phyloP scores from a whole-genome alignment of 1,140 invertebrate species.

The Sminthurinus signatus region DNA sequence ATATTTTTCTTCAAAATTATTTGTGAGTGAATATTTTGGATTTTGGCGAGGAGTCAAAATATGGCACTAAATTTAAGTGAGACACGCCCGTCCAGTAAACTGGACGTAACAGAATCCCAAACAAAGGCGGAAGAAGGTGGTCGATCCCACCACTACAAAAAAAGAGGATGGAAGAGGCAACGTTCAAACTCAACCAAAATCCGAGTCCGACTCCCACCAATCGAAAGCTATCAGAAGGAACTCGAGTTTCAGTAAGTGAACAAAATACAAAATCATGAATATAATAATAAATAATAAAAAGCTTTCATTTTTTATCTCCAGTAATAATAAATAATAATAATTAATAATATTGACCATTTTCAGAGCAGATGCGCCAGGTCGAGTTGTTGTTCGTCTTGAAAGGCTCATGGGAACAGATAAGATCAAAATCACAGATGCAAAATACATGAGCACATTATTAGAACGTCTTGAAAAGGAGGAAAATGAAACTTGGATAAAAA shows the following conservation, averaged over 20 bases:
- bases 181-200: constrained; percentile 19
- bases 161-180: neutral
- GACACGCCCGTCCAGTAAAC: too few relatives aligned
- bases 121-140: too few relatives aligned
- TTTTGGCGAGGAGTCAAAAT: too few relatives aligned
- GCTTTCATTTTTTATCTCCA: neutral
- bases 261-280: neutral
- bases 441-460: constrained; percentile 28
- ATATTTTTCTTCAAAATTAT: too few relatives aligned
- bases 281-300: neutral
- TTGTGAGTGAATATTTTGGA: too few relatives aligned
- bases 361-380: constrained; percentile 15
- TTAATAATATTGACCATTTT: neutral
- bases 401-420: constrained; percentile 35
- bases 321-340: neutral
- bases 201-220: constrained; percentile 27
- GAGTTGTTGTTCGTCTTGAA: constrained; percentile 35
- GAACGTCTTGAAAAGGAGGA: constrained; percentile 31
- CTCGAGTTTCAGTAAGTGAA: constrained; percentile 29
- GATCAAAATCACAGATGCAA: constrained; percentile 26
- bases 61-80: too few relatives aligned
- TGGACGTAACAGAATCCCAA: too few relatives aligned
- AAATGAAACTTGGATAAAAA: constrained; percentile 17
- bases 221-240: constrained; percentile 32
- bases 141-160: neutral